Percentiles rank a stretch among this genome's conserved stretches.
These are phyloP conservation scores for Atherinosoma microstoma DNA, from an alignment of 2,797 vertebrate species.

Conservation along the genomic window DNA sequence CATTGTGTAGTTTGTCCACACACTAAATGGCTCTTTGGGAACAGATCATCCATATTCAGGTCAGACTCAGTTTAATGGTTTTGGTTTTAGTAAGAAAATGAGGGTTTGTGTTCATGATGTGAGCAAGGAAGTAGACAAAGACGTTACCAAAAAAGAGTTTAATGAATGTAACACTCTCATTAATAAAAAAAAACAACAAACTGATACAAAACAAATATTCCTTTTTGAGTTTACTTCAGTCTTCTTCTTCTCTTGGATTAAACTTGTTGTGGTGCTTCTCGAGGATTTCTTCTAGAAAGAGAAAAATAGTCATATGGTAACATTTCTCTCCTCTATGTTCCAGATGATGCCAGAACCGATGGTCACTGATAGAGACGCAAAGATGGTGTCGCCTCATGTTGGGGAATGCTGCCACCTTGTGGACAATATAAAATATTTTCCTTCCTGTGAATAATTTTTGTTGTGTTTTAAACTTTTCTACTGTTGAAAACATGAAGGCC, in stretches of 20 bases:
- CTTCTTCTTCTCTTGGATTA: background rate
- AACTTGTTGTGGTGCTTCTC: background rate
- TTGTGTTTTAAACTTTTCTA: background rate
- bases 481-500: background rate
- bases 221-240: background rate
- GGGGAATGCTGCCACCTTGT: constrained; percentile 64
- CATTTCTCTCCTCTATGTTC: background rate
- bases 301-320: constrained; percentile 6
- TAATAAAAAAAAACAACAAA: constrained; percentile 16
- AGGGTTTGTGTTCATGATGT: constrained; percentile 1
- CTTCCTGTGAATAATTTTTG: background rate
- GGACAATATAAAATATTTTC: constrained; percentile 30
- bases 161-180: background rate
- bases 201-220: background rate
- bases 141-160: constrained; percentile 1
- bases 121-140: constrained; percentile 1
- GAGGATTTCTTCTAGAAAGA: constrained; percentile 31
- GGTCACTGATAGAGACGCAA: background rate
- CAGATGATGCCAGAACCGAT: background rate
- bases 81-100: constrained; percentile 37
- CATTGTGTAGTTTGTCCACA: constrained; percentile 33
- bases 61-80: constrained; percentile 53
- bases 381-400: background rate
- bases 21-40: constrained; percentile 51
- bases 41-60: constrained; percentile 60